Conservation (phyloP, 2,113 vertebrate species). For the Pitta sordida region DNA sequence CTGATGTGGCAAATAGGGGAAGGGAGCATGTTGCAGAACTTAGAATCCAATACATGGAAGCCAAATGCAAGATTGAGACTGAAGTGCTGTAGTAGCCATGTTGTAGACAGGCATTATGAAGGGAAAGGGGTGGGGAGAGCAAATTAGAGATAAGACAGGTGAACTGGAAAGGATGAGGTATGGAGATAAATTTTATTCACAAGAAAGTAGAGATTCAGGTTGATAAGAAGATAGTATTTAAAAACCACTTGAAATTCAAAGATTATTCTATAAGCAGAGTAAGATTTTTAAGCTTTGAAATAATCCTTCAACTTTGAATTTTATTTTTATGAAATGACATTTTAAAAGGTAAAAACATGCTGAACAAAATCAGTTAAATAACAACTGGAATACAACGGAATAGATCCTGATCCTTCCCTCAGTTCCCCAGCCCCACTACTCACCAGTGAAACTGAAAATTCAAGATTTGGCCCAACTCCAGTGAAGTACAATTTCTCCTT, state of each 20-base stretch:
- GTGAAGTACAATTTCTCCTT: neutral
- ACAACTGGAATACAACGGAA: neutral
- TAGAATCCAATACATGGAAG: neutral
- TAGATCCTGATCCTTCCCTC: neutral
- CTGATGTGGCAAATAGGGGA: neutral
- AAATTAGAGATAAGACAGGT: neutral
- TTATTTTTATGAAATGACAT: neutral
- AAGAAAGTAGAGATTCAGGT: neutral
- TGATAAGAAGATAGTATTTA: neutral
- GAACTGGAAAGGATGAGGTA: neutral
- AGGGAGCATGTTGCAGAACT: neutral
- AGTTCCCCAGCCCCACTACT: accelerated
- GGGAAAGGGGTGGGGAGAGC: neutral
- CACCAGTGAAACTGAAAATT: neutral
- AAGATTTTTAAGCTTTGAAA: neutral
- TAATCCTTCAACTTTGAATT: neutral
- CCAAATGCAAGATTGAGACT: neutral
- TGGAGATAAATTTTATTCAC: neutral
- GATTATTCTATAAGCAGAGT: neutral
- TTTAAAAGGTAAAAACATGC: neutral
- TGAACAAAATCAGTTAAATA: neutral
- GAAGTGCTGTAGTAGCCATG: neutral
- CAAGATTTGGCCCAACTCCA: neutral
- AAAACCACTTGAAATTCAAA: neutral
- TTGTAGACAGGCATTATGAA: neutral